phyloP scores from a whole-genome alignment of 92 coral and sea anemone species.

The Bergia puertoricense region DNA sequence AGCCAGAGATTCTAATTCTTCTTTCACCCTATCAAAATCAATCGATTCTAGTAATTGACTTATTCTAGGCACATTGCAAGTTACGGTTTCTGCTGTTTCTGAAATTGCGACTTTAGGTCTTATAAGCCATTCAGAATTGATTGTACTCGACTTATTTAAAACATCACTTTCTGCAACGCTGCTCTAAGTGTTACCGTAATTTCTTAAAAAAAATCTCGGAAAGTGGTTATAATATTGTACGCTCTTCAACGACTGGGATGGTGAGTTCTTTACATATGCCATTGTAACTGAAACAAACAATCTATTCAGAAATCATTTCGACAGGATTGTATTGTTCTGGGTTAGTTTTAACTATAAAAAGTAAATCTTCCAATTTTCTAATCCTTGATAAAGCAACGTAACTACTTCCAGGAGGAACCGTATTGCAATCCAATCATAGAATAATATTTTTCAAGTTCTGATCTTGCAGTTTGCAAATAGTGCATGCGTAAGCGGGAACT shows the following conservation, averaged over 20 bases:
- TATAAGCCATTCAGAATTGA: background rate
- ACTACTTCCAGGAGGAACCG: background rate
- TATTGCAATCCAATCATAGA: background rate
- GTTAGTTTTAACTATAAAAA: background rate
- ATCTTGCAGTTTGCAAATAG: conserved; percentile 28
- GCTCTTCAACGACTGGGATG: background rate
- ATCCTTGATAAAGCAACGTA: conserved; percentile 14
- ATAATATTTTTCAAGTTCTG: background rate
- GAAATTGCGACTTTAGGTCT: background rate
- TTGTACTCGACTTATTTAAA: background rate
- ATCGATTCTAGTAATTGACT: background rate
- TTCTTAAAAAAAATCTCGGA: background rate
- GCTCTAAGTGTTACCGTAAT: background rate
- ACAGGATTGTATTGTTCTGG: background rate
- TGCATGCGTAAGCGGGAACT: conserved; percentile 8
- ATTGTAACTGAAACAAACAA: background rate
- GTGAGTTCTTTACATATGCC: background rate
- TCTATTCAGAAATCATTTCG: background rate
- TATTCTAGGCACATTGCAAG: background rate
- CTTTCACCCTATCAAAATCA: background rate
- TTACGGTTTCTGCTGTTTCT: background rate
- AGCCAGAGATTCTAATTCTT: background rate
- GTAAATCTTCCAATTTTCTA: background rate
- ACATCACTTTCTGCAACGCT: background rate
- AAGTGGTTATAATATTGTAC: background rate